Evolutionary conservation across 2,888 invertebrate species (phyloP).

Genomic region (Nomada goodeniana): DNA sequence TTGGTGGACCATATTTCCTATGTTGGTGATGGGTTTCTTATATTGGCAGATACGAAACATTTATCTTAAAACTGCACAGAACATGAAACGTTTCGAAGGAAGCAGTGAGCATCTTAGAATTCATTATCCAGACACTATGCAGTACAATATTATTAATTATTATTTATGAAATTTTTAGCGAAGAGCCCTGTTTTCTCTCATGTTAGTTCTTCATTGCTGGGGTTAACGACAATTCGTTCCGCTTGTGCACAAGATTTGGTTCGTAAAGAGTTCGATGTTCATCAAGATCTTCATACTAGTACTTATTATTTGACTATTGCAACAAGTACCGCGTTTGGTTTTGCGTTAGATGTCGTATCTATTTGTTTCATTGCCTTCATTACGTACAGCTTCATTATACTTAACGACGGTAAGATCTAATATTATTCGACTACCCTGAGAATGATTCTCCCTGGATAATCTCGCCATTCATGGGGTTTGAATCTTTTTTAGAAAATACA

Average conservation of each 20-base stretch:
- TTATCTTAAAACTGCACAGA: slow-evolving; percentile 90
- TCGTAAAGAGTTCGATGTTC: slow-evolving; percentile 90
- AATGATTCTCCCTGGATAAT: background rate
- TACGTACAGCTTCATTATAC: slow-evolving; percentile 88
- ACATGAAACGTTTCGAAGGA: slow-evolving; percentile 88
- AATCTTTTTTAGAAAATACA: slow-evolving; percentile 78
- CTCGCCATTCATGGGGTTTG: background rate
- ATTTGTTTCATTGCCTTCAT: slow-evolving; percentile 87
- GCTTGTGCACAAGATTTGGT: slow-evolving; percentile 90
- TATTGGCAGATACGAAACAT: slow-evolving; percentile 88
- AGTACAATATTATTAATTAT: slow-evolving; percentile 17
- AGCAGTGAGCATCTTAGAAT: slow-evolving; percentile 81
- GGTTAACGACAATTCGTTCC: slow-evolving; percentile 94
- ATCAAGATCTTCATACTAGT: slow-evolving; percentile 89
- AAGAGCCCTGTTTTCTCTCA: slow-evolving; percentile 96
- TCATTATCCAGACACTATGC: slow-evolving; percentile 3
- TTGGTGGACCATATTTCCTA: slow-evolving; percentile 88
- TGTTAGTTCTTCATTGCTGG: slow-evolving; percentile 93
- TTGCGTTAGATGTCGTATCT: slow-evolving; percentile 88
- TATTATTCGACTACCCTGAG: background rate
- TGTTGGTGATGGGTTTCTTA: slow-evolving; percentile 87
- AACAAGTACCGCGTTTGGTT: slow-evolving; percentile 87
- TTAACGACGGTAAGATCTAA: slow-evolving; percentile 85
- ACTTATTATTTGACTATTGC: slow-evolving; percentile 87
- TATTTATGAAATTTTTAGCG: slow-evolving; percentile 64